Conservation (phyloP, 2,113 vertebrate genomes). For the Gasterosteus aculeatus region DNA sequence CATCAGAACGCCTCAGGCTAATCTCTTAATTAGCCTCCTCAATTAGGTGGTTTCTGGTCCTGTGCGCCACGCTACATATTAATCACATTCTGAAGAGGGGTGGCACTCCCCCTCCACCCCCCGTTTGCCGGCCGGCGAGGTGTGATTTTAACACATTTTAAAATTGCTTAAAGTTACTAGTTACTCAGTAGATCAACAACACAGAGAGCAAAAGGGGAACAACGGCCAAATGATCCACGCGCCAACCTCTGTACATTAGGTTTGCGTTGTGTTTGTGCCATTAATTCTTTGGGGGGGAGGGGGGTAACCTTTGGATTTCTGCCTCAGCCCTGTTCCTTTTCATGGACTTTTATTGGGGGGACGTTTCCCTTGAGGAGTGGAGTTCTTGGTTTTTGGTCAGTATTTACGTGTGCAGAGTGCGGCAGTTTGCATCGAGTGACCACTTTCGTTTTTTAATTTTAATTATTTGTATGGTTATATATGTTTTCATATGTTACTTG, state of each 20-base stretch:
- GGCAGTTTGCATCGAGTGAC: not conserved
- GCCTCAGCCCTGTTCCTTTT: conserved; percentile 35
- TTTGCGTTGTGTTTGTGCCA: not conserved
- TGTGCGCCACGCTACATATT: conserved; percentile 57
- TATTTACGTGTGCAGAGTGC: conserved; percentile 11
- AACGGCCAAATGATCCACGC: not conserved
- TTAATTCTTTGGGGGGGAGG: conserved; percentile 25
- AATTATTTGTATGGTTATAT: not conserved
- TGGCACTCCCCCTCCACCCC: conserved; percentile 18
- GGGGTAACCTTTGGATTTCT: conserved; percentile 65
- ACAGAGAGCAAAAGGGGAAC: not conserved
- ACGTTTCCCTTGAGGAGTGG: conserved; percentile 27
- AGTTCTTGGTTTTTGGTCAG: not conserved
- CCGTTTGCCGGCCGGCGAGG: conserved; percentile 24
- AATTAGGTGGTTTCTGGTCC: conserved; percentile 67
- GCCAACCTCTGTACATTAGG: not conserved
- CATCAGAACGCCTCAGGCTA: conserved; percentile 53
- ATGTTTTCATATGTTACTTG: not conserved
- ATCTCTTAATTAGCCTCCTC: conserved; percentile 71
- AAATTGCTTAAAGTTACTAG: not conserved
- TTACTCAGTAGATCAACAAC: not conserved
- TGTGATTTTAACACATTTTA: no score
- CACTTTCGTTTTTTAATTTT: not conserved
- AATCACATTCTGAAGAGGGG: conserved; percentile 53
- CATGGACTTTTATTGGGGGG: not conserved